These are phyloP conservation scores for Telmatochromis brachygnathus DNA, from an alignment of 2,113 vertebrate genomes.

Conservation along the genomic window DNA sequence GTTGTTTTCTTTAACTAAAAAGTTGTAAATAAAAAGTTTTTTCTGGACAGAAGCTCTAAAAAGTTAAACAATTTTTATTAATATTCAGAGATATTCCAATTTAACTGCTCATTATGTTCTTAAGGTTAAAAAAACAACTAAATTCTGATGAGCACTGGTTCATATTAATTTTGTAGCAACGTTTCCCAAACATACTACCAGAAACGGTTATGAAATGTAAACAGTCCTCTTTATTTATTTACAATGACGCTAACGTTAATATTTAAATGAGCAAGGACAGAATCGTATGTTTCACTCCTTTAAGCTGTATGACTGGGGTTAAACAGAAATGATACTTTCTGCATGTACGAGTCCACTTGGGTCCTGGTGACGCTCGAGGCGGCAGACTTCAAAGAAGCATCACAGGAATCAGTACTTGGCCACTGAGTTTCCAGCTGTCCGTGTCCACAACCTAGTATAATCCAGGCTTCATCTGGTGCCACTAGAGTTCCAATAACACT, in stretches of 20 bases:
- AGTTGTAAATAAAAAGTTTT: background rate
- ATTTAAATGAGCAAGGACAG: background rate
- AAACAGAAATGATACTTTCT: background rate
- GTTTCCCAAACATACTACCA: background rate
- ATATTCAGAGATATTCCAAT: background rate
- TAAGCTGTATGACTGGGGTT: accelerated
- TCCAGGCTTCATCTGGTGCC: background rate
- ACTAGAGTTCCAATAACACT: background rate
- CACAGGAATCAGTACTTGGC: background rate
- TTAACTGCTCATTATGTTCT: background rate
- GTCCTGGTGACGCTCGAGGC: background rate
- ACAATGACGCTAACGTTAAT: background rate
- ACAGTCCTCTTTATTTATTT: background rate
- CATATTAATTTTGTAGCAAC: background rate
- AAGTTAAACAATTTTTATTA: background rate
- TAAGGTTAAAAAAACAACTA: background rate
- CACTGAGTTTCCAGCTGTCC: background rate
- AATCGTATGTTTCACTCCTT: background rate
- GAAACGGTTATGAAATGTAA: background rate
- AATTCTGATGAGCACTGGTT: background rate
- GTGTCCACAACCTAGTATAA: background rate
- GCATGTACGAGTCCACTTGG: background rate
- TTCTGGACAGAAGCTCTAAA: background rate
- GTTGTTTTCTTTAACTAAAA: background rate
- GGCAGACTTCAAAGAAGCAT: background rate